phyloP scores from a whole-genome alignment of 2,113 vertebrate genomes.

The Asarcornis scutulata region DNA sequence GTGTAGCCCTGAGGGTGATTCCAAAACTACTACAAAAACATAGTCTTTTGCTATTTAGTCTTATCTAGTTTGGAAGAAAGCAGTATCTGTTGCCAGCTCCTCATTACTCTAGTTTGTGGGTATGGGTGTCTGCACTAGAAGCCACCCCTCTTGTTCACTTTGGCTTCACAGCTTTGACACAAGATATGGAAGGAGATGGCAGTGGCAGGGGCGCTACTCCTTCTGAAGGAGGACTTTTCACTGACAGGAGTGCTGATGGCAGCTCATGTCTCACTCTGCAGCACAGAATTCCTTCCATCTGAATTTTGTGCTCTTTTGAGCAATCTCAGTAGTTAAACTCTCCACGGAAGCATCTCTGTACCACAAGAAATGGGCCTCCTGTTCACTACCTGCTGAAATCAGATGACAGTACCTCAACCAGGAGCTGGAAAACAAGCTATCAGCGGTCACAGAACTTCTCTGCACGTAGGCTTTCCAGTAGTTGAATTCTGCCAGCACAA shows the following conservation, averaged over 20 bases:
- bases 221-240: neutral
- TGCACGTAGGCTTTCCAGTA: accelerated
- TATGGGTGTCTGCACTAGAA: neutral
- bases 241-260: accelerated
- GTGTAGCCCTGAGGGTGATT: neutral
- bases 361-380: neutral
- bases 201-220: neutral
- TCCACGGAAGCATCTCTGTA: neutral
- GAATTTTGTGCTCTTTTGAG: too few species aligned
- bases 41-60: neutral
- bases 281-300: neutral
- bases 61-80: neutral
- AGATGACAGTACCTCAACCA: neutral
- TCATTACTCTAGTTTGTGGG: neutral
- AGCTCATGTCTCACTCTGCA: neutral
- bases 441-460: neutral
- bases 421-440: neutral
- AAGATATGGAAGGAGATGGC: neutral
- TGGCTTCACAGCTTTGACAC: neutral
- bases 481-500: neutral
- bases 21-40: neutral
- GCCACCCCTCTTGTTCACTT: neutral
- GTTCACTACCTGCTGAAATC: neutral
- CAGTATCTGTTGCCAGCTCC: neutral
- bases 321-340: neutral